Base-by-base conservation (phyloP, 2,113 vertebrate genomes). In the Hemibagrus wyckioides region DNA sequence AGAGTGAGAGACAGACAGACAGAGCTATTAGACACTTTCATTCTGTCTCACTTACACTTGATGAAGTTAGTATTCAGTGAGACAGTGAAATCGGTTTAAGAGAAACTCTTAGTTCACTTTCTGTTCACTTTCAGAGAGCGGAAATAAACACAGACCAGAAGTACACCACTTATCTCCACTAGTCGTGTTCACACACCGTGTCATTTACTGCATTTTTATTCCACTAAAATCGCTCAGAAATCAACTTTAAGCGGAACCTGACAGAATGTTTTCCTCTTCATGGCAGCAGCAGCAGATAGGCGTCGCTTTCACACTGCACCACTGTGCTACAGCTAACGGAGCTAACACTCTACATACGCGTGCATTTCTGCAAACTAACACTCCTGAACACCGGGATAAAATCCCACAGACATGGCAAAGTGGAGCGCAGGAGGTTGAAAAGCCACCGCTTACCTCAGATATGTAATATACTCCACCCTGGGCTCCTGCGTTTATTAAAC, bases 401-500 rank as follows among this genome's bases (percentile, higher is more conserved):
- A 69, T 3, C 73, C 0, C 15, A 14, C 15, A 54, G 2, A n/a
- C 36, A 80, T 0, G 63, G 19, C 17, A 17, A 17, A 6, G 52
- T 41, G 21, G 2, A 65, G 50, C 23, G 17, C 19, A 11, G 19
- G 41, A 33, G 52, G 0, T 17, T 21, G 6, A 25, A 81, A n/a
- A 61, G 10, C 21, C 28, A 39, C 10, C 54, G 9, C 52, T 86
- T 73, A 84, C 88, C 88, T 87, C 39, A 73, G 25, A 80, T 41
- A 25, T 75, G 57, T n/a, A 23, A 39, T 33, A 83, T 33, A 71
- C 36, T 25, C 50, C 21, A 4, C 15, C 41, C 28, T 28, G 15
- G 25, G 30, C 17, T 33, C 57, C 56, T 69, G 79, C 28, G 80
- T 6, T 36, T 36, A 79, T 4, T 41, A 44, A n/a, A n/a, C n/a